phyloP scores from a whole-genome alignment of 2,113 vertebrate genomes.

The Calidris pugnax region DNA sequence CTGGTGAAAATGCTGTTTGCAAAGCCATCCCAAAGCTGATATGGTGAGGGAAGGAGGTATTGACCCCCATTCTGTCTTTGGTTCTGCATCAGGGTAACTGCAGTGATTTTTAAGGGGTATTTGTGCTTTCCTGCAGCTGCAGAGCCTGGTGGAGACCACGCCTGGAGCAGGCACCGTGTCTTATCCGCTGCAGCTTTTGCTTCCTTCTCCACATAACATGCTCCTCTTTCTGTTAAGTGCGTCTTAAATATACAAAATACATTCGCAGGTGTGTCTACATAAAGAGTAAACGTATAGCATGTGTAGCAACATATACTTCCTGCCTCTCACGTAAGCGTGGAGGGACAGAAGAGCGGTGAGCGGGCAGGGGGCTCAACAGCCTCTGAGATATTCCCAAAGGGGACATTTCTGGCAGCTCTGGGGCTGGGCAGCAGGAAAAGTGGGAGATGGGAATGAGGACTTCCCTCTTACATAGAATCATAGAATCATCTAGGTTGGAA shows the following conservation, averaged over 20 bases:
- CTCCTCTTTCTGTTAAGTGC: not conserved
- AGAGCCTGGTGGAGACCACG: not conserved
- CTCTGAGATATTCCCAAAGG: not conserved
- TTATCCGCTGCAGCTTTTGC: not conserved
- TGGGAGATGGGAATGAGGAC: too few relatives aligned
- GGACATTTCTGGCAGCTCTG: not conserved
- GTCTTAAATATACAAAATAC: not conserved
- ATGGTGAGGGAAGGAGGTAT: not conserved
- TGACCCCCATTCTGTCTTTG: not conserved
- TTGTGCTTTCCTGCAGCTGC: not conserved
- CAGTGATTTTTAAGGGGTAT: not conserved
- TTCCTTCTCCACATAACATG: not conserved
- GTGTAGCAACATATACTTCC: not conserved
- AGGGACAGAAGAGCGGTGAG: not conserved
- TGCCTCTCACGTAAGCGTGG: fast-evolving
- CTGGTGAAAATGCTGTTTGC: not conserved
- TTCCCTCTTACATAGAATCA: not conserved
- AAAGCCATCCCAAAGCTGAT: not conserved
- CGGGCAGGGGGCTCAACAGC: too few relatives aligned
- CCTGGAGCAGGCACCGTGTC: fast-evolving
- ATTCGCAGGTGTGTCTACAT: not conserved
- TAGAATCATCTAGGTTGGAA: too few relatives aligned
- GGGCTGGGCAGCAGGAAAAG: too few relatives aligned
- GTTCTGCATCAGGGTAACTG: not conserved
- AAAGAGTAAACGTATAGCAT: not conserved